phyloP scores from a whole-genome alignment of 2,888 invertebrate species.

The Encarsia formosa region DNA sequence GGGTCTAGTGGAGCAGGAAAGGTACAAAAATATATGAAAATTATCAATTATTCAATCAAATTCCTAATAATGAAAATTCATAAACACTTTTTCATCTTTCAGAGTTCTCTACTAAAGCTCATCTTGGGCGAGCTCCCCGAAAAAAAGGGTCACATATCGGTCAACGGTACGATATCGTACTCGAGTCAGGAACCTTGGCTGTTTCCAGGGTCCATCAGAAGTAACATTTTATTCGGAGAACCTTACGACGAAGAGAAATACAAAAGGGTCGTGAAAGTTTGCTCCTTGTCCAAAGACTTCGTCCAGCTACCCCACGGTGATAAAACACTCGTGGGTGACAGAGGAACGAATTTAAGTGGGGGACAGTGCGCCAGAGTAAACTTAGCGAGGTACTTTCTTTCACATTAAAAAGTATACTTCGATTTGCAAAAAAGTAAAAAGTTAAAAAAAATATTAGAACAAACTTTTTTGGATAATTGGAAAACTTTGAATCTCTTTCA shows the following conservation, averaged over 20 bases:
- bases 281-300: constrained; percentile 66
- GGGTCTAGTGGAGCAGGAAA: constrained; percentile 89
- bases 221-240: constrained; percentile 83
- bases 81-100: too few relatives aligned
- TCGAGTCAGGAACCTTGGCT: constrained; percentile 85
- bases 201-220: constrained; percentile 70
- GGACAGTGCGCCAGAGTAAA: constrained; percentile 78
- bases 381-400: constrained; percentile 63
- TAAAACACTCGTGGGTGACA: constrained; percentile 71
- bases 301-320: constrained; percentile 69
- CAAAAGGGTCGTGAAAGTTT: constrained; percentile 57
- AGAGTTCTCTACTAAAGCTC: constrained; percentile 64
- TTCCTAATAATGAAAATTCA: too few relatives aligned
- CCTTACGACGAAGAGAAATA: constrained; percentile 61
- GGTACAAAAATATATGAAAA: too few relatives aligned
- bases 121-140: constrained; percentile 70
- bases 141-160: constrained; percentile 57
- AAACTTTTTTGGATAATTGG: neutral
- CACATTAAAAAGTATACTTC: too few relatives aligned
- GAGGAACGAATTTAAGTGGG: constrained; percentile 73
- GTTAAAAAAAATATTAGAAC: neutral
- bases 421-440: too few relatives aligned
- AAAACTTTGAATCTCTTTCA: too few relatives aligned
- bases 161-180: constrained; percentile 68
- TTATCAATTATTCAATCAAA: too few relatives aligned